Percentiles rank a stretch among this genome's conserved stretches.
phyloP scores from a whole-genome alignment of 2,113 vertebrate species.

The Tursiops truncatus region DNA sequence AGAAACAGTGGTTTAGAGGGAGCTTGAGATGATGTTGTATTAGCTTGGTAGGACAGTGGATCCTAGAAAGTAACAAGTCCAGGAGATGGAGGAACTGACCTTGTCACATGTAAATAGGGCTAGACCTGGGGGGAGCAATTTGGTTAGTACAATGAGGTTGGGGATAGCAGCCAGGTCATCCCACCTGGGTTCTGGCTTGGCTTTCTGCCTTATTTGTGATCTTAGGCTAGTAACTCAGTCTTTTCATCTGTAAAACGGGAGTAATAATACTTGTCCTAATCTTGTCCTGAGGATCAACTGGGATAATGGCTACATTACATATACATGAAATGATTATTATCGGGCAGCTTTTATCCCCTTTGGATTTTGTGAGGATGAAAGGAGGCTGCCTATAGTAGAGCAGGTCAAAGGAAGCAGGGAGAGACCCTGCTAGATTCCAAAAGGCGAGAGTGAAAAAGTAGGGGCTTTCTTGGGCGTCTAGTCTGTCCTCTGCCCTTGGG shows the following conservation, averaged over 20 bases:
- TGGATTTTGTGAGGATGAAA: conserved; percentile 7
- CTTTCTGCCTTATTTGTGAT: conserved; percentile 11
- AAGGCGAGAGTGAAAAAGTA: not conserved
- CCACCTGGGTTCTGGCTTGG: not conserved
- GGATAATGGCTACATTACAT: not conserved
- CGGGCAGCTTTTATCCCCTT: not conserved
- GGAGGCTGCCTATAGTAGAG: not conserved
- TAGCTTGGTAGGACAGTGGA: not conserved
- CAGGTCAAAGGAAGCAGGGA: not conserved
- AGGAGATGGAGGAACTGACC: not conserved
- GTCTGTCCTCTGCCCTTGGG: not conserved
- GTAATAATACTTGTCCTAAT: not conserved
- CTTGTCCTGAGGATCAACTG: not conserved
- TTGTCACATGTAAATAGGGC: not conserved
- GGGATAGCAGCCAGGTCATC: not conserved
- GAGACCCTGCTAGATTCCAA: not conserved
- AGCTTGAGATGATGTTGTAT: not conserved
- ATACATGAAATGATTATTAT: not conserved
- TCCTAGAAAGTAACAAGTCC: not conserved
- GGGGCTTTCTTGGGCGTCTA: not conserved
- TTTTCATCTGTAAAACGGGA: conserved; percentile 12
- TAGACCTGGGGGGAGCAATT: not conserved
- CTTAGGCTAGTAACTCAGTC: not conserved
- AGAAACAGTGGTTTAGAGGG: not conserved
- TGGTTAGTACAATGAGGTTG: not conserved